Evolutionary conservation across 1,140 invertebrate genomes (phyloP).

Genomic region (Trichogramma pretiosum): DNA sequence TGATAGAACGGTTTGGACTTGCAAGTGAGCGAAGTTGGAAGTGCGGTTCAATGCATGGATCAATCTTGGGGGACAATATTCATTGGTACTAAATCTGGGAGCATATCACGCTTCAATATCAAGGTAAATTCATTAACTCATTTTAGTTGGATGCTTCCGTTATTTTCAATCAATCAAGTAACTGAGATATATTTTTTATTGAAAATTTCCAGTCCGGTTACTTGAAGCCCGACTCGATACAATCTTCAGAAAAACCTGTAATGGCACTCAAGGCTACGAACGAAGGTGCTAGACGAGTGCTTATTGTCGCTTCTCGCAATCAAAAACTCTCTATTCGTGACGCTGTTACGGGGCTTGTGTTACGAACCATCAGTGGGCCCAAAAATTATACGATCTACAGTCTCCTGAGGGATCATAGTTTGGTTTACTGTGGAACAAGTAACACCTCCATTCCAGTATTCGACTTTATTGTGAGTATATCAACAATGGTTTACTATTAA

Average conservation of each 20-base stretch:
- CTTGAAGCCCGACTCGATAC: conserved; percentile 48
- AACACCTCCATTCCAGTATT: conserved; percentile 56
- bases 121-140: conserved; percentile 38
- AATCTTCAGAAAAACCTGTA: conserved; percentile 54
- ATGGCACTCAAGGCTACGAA: conserved; percentile 57
- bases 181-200: background rate
- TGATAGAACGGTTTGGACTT: conserved; percentile 47
- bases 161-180: background rate
- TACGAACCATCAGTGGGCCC: conserved; percentile 53
- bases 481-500: background rate
- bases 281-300: conserved; percentile 55
- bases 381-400: conserved; percentile 57
- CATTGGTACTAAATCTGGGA: conserved; percentile 53
- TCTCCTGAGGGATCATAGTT: conserved; percentile 51
- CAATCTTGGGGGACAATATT: conserved; percentile 52
- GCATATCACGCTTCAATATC: conserved; percentile 51
- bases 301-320: conserved; percentile 57
- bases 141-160: background rate
- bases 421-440: conserved; percentile 61
- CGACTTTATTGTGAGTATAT: conserved; percentile 53
- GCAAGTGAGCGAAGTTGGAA: conserved; percentile 46
- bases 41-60: conserved; percentile 56
- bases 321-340: conserved; percentile 58
- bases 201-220: conserved; percentile 49
- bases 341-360: conserved; percentile 52